Conservation (phyloP, 2,888 invertebrate species). For the Apeira syringaria region DNA sequence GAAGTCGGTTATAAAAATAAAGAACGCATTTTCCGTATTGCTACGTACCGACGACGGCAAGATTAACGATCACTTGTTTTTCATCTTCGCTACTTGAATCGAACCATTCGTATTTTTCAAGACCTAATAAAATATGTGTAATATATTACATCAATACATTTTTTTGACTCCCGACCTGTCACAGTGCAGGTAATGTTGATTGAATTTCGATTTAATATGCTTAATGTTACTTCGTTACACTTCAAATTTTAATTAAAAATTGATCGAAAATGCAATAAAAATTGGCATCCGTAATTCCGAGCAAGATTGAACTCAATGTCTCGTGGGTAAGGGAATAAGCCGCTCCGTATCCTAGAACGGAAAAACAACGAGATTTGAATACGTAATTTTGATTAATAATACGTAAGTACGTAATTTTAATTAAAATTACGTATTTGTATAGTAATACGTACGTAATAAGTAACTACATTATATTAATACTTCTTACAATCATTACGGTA, state of each 20-base stretch:
- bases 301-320: slow-evolving; percentile 32
- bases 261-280: slow-evolving; percentile 31
- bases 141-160: slow-evolving; percentile 39
- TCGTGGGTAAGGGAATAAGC: slow-evolving; percentile 44
- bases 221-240: slow-evolving; percentile 19
- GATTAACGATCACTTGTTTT: slow-evolving; percentile 16
- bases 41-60: slow-evolving; percentile 15
- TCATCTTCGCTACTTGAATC: slow-evolving; percentile 27
- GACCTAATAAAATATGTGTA: slow-evolving; percentile 38
- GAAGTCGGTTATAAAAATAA: slow-evolving; percentile 15
- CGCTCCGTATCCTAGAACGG: slow-evolving; percentile 39
- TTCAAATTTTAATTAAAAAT: slow-evolving; percentile 33
- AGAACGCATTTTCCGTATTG: slow-evolving; percentile 19
- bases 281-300: slow-evolving; percentile 33
- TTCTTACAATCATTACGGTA: slow-evolving; percentile 17
- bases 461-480: slow-evolving; percentile 20
- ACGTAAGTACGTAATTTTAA: slow-evolving; percentile 15
- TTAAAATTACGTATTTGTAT: slow-evolving; percentile 14
- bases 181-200: slow-evolving; percentile 23
- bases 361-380: slow-evolving; percentile 51
- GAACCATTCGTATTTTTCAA: slow-evolving; percentile 34
- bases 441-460: too few relatives aligned
- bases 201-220: slow-evolving; percentile 34
- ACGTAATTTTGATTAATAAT: slow-evolving; percentile 51
- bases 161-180: slow-evolving; percentile 27